These are phyloP conservation scores for Gallinago media DNA, from an alignment of 2,113 vertebrate genomes.

Conservation along the genomic window DNA sequence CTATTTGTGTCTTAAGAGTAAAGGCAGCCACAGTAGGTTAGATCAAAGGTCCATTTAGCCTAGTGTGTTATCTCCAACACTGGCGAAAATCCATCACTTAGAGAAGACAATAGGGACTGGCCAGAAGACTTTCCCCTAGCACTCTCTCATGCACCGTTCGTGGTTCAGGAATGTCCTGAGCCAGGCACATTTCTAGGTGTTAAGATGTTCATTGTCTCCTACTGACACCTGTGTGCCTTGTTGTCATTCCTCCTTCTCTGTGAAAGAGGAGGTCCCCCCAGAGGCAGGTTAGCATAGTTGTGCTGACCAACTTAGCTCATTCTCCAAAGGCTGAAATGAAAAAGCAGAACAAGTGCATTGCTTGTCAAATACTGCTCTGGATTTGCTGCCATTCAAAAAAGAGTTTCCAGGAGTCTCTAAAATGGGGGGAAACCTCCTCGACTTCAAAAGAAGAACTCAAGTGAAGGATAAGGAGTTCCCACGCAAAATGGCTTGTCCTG, in stretches of 20 bases:
- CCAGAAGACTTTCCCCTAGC: background rate
- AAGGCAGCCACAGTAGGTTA: background rate
- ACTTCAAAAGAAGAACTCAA: background rate
- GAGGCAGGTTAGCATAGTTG: background rate
- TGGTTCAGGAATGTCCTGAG: background rate
- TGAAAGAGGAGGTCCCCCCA: background rate
- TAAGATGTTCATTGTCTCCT: background rate
- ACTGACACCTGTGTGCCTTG: background rate
- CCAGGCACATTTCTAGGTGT: background rate
- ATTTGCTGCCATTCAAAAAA: background rate
- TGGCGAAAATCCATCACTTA: background rate
- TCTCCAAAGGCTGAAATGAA: background rate
- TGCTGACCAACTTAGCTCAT: background rate
- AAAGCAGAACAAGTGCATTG: background rate
- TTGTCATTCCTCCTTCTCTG: background rate
- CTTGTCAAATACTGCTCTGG: background rate
- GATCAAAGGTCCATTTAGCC: background rate
- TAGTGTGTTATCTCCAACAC: background rate
- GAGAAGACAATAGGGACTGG: background rate
- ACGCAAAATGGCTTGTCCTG: background rate
- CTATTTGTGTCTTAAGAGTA: background rate
- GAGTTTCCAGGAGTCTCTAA: background rate
- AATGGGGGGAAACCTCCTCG: background rate
- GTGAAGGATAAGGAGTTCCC: background rate
- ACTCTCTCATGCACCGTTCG: accelerated